Evolutionary conservation across 2,113 vertebrate species (phyloP), one percentile per base, ranked within the genome.

Genomic region (Heterocephalus glaber): DNA sequence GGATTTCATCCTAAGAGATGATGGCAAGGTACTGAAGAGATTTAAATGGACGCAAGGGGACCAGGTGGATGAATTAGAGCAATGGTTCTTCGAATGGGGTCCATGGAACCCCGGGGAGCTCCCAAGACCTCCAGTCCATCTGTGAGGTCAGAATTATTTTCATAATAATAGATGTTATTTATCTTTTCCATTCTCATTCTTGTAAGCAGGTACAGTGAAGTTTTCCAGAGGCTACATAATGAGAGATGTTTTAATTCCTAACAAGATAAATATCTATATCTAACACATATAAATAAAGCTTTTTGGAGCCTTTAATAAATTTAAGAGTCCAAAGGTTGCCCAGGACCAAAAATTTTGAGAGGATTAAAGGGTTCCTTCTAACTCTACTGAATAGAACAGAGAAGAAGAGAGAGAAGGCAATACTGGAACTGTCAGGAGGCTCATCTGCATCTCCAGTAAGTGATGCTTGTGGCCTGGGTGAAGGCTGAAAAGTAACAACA

Each of bases 301-400:
- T 22, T 54, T 63, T 79, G 66, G 54, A 28, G 1, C 2, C 19
- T 12, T 92, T 33, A 61, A 84, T 30, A 95, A 56, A 77, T 65
- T 76, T 76, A 61, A 80, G 44, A 87, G 61, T 92, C 66, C 1
- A 65, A 92, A 89, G 11, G 17, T 79, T 90, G 30, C 28, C 58
- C 60, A 49, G 86, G 35, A 72, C 6, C 8, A 83, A 35, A 89
- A 89, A 7, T 28, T 72, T 47, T 66, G 22, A 90, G 54, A 83
- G 77, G 82, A 63, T 38, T 49, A 49, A 89, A 93, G 38, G 38
- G 41, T 94, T 95, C 44, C 38, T 19, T 84, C 47, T 52, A 90
- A 47, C 5, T 61, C 4, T 35, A 47, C 61, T 84, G 49, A 86
- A 87, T n/a, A 19, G 41, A 90, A 76, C 3, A 66, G 22, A 0